Conservation (phyloP, 2,888 invertebrate species). For the Eurytoma adleriae region DNA sequence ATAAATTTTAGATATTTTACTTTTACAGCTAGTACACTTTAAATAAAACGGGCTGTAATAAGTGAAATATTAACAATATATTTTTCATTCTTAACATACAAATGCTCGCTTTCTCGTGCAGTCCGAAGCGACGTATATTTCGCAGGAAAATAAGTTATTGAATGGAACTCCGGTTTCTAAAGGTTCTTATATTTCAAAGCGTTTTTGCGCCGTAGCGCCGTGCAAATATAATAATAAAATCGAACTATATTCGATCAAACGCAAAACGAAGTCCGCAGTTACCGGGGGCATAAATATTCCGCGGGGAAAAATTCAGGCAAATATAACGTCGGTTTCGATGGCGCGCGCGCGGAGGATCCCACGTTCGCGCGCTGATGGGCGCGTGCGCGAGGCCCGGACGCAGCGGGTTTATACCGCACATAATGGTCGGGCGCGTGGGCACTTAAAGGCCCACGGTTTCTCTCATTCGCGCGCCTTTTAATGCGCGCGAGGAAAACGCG, state of each 20-base stretch:
- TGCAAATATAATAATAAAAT: neutral
- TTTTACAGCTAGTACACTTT: too few relatives aligned
- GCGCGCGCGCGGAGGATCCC: constrained; percentile 13
- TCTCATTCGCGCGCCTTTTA: constrained; percentile 34
- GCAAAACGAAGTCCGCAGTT: neutral
- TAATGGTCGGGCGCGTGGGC: constrained; percentile 45
- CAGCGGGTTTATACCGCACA: constrained; percentile 17
- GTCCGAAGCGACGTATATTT: too few relatives aligned
- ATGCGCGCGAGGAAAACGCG: constrained; percentile 5
- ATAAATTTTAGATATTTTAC: too few relatives aligned
- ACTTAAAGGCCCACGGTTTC: constrained; percentile 49
- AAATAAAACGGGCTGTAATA: too few relatives aligned
- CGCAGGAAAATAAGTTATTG: too few relatives aligned
- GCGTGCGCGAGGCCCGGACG: neutral
- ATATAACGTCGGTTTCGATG: constrained; percentile 13
- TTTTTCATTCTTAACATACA: too few relatives aligned
- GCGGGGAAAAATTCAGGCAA: constrained; percentile 40
- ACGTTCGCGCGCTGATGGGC: neutral
- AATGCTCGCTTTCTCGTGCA: too few relatives aligned
- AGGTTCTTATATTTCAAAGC: too few relatives aligned
- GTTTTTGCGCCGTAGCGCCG: neutral
- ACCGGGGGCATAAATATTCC: neutral
- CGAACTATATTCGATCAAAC: neutral
- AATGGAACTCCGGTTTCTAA: too few relatives aligned
- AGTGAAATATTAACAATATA: too few relatives aligned